A percentile compares a stretch with the other conserved stretches of the same genome.
Evolutionary conservation across 53 echinoderm and acorn worm species (phyloP).

Genomic region (Holothuria scabra): DNA sequence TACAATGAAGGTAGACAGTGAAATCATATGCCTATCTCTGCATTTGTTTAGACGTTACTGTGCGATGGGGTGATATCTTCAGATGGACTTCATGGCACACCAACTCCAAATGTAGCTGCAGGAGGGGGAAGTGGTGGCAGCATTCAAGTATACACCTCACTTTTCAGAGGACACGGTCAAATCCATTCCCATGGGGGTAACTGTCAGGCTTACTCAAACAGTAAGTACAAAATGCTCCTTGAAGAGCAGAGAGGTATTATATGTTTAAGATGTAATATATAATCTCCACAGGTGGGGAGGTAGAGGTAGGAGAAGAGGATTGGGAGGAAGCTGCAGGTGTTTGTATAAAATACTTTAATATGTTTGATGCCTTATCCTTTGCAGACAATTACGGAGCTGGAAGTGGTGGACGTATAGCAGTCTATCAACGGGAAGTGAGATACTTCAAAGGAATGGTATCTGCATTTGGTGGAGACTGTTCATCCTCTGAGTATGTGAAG

Average conservation of each 20-base stretch:
- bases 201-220: conserved; percentile 27
- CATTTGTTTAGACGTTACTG: conserved; percentile 59
- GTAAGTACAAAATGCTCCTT: no score
- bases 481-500: not conserved
- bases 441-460: conserved; percentile 66
- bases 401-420: conserved; percentile 81
- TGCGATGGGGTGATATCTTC: conserved; percentile 78
- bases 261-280: no score
- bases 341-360: no score
- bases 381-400: conserved; percentile 26
- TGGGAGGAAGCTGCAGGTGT: no score
- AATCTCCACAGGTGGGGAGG: no score
- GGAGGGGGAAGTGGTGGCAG: conserved; percentile 93
- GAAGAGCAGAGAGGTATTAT: no score
- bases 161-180: conserved; percentile 70
- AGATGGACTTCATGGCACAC: conserved; percentile 43
- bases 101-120: conserved; percentile 14
- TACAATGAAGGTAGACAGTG: no score
- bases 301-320: no score
- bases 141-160: conserved; percentile 63
- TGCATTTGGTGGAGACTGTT: conserved; percentile 70
- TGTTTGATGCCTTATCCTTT: no score
- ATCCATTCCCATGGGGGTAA: conserved; percentile 67
- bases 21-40: no score
- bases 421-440: conserved; percentile 58